Percentiles rank a stretch among this genome's conserved stretches.
phyloP scores from a whole-genome alignment of 2,797 vertebrate genomes.

The Kryptopterus vitreolus region DNA sequence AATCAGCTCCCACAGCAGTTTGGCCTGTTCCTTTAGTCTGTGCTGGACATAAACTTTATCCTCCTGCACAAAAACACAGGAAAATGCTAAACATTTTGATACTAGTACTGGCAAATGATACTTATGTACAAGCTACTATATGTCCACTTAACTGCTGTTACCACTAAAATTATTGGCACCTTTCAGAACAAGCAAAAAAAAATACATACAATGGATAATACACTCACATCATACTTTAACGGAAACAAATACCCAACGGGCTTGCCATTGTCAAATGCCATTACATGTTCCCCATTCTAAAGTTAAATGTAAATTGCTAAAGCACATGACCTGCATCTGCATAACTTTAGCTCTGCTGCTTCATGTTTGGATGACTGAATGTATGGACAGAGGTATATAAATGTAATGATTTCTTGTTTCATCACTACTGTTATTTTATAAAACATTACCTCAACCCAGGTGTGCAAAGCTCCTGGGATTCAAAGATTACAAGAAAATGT shows the following conservation, averaged over 20 bases:
- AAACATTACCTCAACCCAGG: too few species aligned
- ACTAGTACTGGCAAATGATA: background rate
- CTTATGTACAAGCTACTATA: background rate
- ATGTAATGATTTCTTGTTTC: too few species aligned
- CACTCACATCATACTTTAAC: background rate
- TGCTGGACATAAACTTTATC: conserved; percentile 93
- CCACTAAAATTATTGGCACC: background rate
- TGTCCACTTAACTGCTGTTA: background rate
- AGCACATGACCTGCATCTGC: background rate
- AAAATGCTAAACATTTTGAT: background rate
- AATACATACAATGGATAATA: background rate
- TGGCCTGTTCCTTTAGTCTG: conserved; percentile 73
- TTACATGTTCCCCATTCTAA: background rate
- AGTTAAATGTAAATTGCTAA: background rate
- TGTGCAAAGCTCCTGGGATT: background rate
- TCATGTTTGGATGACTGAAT: background rate
- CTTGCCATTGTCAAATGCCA: background rate
- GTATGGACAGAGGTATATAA: background rate
- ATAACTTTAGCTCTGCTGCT: background rate
- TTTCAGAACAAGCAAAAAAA: background rate
- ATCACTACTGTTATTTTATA: background rate
- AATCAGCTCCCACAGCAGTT: conserved; percentile 86
- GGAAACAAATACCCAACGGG: background rate
- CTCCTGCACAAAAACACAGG: conserved; percentile 70
- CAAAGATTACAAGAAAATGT: background rate